Evolutionary conservation across 2,113 vertebrate genomes (phyloP).

Genomic region (Leptosomus discolor): DNA sequence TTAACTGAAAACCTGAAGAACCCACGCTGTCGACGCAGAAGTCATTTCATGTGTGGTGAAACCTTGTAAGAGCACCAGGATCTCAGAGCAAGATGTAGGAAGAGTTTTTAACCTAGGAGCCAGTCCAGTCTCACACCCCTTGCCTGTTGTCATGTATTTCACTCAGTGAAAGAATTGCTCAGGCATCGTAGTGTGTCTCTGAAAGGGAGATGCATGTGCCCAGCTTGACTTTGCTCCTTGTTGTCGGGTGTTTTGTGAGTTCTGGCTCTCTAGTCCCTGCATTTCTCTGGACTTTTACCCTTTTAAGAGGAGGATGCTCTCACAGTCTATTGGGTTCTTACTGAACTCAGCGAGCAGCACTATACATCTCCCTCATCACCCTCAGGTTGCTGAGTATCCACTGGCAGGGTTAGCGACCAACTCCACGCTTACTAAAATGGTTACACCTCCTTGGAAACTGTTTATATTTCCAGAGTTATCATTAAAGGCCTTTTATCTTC

Average conservation of each 20-base stretch:
- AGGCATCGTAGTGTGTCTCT: accelerated
- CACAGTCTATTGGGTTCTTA: not conserved
- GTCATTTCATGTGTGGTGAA: not conserved
- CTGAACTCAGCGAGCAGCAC: not conserved
- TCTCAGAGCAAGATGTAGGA: not conserved
- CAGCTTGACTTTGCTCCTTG: not conserved
- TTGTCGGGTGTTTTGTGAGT: not conserved
- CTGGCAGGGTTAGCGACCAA: not conserved
- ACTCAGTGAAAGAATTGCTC: not conserved
- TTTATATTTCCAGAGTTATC: not conserved
- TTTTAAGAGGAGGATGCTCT: not conserved
- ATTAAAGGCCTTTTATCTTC: not conserved
- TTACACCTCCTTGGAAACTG: not conserved
- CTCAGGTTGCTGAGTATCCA: accelerated
- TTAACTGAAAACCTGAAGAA: not conserved
- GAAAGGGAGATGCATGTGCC: not conserved
- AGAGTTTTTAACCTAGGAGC: not conserved
- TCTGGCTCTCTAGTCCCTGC: not conserved
- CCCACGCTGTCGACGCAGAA: not conserved
- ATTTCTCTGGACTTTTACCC: not conserved
- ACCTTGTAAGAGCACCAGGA: not conserved
- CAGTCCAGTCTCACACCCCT: not conserved
- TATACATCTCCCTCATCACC: not conserved
- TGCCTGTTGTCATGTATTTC: not conserved
- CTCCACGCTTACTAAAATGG: accelerated